phyloP scores from a whole-genome alignment of 2,888 invertebrate species.

The Colostygia pectinataria region DNA sequence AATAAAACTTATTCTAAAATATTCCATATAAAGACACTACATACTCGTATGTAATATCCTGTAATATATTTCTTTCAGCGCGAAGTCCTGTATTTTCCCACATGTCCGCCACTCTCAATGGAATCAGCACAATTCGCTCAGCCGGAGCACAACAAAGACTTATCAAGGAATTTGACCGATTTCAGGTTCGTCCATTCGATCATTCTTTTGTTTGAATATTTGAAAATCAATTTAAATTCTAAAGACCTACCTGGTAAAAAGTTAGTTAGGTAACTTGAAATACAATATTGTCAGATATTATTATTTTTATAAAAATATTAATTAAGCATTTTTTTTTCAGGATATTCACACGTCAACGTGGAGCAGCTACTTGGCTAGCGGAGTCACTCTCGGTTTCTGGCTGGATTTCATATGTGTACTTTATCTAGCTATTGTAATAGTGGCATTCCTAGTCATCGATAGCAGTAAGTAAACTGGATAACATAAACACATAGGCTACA shows the following conservation, averaged over 20 bases:
- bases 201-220: too few relatives aligned
- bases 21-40: too few relatives aligned
- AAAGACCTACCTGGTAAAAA: too few relatives aligned
- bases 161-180: conserved; percentile 87
- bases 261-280: too few relatives aligned
- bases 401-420: conserved; percentile 88
- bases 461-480: conserved; percentile 61
- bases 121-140: conserved; percentile 93
- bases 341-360: conserved; percentile 89
- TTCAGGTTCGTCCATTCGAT: conserved; percentile 79
- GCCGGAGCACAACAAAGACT: conserved; percentile 89
- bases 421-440: conserved; percentile 87
- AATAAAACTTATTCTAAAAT: too few relatives aligned
- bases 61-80: conserved; percentile 73
- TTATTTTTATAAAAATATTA: too few relatives aligned
- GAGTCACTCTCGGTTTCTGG: conserved; percentile 89
- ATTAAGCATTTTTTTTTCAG: conserved; percentile 48
- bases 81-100: conserved; percentile 96
- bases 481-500: too few relatives aligned
- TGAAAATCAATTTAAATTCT: too few relatives aligned
- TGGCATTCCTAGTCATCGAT: conserved; percentile 85
- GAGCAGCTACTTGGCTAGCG: conserved; percentile 86
- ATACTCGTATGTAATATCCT: neutral
- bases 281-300: too few relatives aligned
- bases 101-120: conserved; percentile 92